A percentile compares a stretch with the other conserved stretches of the same genome.
phyloP scores from a whole-genome alignment of 2,797 vertebrate species.

The Hozukius guyotensis region DNA sequence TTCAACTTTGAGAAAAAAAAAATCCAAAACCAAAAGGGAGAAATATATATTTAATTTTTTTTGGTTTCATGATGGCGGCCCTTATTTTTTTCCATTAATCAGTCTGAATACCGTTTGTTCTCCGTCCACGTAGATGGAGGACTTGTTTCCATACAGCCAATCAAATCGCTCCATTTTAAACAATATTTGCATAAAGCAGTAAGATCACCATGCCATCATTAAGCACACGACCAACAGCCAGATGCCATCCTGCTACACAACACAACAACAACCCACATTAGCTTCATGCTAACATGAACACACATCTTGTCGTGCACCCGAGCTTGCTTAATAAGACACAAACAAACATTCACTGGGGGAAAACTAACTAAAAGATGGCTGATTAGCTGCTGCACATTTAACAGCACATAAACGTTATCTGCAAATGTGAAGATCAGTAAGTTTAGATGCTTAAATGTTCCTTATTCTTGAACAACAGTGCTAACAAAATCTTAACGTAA shows the following conservation, averaged over 20 bases:
- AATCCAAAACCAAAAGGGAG: not conserved
- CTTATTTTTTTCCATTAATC: not conserved
- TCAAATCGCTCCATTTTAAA: not conserved
- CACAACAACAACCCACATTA: not conserved
- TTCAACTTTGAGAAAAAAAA: not conserved
- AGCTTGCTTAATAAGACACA: not conserved
- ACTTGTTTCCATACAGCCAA: not conserved
- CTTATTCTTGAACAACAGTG: not conserved
- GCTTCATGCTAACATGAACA: not conserved
- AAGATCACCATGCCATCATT: not conserved
- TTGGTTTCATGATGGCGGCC: not conserved
- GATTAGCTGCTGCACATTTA: not conserved
- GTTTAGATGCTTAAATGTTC: not conserved
- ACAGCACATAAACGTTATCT: not conserved
- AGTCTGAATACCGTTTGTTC: not conserved
- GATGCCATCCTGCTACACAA: not conserved
- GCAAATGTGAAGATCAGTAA: not conserved
- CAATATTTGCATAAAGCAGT: not conserved
- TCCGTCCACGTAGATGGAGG: not conserved
- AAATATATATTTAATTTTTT: not conserved
- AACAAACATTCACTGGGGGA: not conserved
- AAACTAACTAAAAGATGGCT: not conserved
- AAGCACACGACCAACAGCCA: not conserved
- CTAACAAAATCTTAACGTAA: not conserved
- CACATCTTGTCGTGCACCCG: not conserved